Percentiles rank a stretch among this genome's conserved stretches.
These are phyloP conservation scores for Caenorhabditis parvicauda DNA, from an alignment of 2,888 invertebrate species.

Conservation along the genomic window DNA sequence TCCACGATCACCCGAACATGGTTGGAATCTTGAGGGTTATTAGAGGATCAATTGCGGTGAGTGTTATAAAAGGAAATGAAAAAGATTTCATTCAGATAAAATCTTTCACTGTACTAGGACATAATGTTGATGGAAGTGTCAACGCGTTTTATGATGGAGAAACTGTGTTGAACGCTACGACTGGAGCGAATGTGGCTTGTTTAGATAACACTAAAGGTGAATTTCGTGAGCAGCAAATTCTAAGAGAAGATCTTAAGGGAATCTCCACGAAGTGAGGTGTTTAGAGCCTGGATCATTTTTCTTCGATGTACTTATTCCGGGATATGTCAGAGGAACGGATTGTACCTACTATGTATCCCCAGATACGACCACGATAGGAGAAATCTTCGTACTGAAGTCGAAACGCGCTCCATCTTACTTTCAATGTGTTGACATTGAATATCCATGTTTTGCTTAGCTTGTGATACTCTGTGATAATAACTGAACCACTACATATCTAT, in stretches of 20 bases:
- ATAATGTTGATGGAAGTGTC: background rate
- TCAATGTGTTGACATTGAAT: no score
- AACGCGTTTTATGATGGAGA: constrained; percentile 38
- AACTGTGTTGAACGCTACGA: background rate
- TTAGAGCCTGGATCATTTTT: constrained; percentile 48
- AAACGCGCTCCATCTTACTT: background rate
- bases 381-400: background rate
- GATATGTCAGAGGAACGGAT: constrained; percentile 14
- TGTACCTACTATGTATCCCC: background rate
- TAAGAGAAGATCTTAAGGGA: constrained; percentile 8
- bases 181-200: constrained; percentile 1
- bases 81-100: constrained; percentile 2
- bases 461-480: no score
- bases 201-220: constrained; percentile 9
- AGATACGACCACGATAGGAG: constrained; percentile 5
- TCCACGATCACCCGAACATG: constrained; percentile 50
- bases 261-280: constrained; percentile 24
- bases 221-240: background rate
- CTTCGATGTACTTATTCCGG: constrained; percentile 51
- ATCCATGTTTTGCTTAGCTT: no score
- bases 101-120: constrained; percentile 1
- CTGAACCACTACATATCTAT: no score
- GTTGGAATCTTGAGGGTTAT: constrained; percentile 47
- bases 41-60: constrained; percentile 33
- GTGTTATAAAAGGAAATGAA: background rate